Percentiles rank a stretch among this genome's conserved stretches.
phyloP scores from a whole-genome alignment of 2,888 invertebrate genomes.

The Calameuta pallipes region DNA sequence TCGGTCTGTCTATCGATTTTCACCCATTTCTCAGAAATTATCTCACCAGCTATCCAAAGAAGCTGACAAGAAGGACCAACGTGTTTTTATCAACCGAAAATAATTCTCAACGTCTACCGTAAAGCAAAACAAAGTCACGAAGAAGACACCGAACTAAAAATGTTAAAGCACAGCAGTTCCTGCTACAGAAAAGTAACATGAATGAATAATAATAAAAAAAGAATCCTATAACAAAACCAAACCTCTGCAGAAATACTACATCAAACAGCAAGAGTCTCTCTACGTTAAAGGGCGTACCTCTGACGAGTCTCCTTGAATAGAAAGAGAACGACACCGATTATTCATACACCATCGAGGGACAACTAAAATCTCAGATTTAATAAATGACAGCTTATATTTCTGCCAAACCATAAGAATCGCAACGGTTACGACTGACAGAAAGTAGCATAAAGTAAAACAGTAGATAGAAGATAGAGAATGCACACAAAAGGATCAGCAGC shows the following conservation, averaged over 20 bases:
- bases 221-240: background rate
- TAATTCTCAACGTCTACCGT: background rate
- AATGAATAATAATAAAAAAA: background rate
- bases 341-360: background rate
- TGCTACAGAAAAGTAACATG: background rate
- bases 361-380: background rate
- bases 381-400: background rate
- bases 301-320: background rate
- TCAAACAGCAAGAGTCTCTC: background rate
- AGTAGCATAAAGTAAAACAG: background rate
- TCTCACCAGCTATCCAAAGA: background rate
- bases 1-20: conserved; percentile 46
- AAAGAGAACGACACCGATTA: background rate
- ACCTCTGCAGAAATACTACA: background rate
- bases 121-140: background rate
- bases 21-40: background rate
- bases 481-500: background rate
- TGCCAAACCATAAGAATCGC: background rate
- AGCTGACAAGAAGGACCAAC: background rate
- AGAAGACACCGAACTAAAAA: background rate
- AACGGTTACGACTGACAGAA: background rate
- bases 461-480: background rate
- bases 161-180: background rate
- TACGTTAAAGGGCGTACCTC: background rate
- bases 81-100: background rate